A percentile compares a stretch with the other conserved stretches of the same genome.
Conservation (phyloP, 1,140 invertebrate species). For the Panulirus ornatus region DNA sequence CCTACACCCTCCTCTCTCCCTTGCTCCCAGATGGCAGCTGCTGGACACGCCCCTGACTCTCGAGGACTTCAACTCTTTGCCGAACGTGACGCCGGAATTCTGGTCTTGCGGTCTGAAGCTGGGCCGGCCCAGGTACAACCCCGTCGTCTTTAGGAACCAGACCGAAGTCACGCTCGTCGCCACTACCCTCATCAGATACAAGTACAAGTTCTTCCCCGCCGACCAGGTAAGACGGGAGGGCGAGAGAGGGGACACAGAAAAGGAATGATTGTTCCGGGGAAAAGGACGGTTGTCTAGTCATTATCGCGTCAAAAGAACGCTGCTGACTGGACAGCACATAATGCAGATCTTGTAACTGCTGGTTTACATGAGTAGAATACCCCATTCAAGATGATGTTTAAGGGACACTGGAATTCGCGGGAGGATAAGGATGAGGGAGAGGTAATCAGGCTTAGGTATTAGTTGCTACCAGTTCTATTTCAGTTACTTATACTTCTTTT, state of each 20-base stretch:
- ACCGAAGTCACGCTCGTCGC: conserved; percentile 69
- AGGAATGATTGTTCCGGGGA: neutral
- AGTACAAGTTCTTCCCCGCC: conserved; percentile 75
- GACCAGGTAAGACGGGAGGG: conserved; percentile 58
- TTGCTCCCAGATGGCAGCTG: conserved; percentile 80
- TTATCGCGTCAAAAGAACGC: no score
- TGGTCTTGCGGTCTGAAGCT: conserved; percentile 77
- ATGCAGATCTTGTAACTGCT: no score
- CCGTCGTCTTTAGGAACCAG: conserved; percentile 70
- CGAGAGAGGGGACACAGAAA: neutral
- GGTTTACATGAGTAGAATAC: no score
- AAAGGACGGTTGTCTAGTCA: no score
- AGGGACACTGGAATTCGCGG: no score
- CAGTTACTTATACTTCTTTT: no score
- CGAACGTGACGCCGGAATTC: conserved; percentile 78
- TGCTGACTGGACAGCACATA: no score
- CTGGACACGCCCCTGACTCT: conserved; percentile 80
- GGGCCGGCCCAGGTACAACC: conserved; percentile 44
- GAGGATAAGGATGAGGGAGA: no score
- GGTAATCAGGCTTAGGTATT: no score
- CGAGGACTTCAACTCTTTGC: conserved; percentile 80
- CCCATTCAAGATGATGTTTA: no score
- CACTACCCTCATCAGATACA: conserved; percentile 73
- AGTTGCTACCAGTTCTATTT: no score
- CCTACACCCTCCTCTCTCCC: neutral